These are phyloP conservation scores for Sinocyclocheilus anshuiensis DNA, from an alignment of 2,113 vertebrate genomes.

Conservation along the genomic window DNA sequence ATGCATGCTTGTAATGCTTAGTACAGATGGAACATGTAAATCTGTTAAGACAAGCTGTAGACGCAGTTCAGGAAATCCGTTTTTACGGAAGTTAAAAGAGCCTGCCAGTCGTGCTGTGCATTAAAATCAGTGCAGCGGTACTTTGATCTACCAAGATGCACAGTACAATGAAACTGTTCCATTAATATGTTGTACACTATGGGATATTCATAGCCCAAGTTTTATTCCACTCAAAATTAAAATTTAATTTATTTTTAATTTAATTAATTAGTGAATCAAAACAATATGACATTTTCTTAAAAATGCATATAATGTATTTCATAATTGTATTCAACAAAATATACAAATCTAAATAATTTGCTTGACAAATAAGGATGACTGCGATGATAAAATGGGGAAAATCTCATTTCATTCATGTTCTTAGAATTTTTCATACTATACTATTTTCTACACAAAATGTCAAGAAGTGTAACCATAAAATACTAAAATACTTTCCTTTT, in stretches of 20 bases:
- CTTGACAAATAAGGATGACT: not conserved
- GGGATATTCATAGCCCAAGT: slow-evolving; percentile 8
- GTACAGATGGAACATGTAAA: slow-evolving; percentile 2
- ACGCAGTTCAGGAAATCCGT: not conserved
- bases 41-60: not conserved
- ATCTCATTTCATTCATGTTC: not conserved
- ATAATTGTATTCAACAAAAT: not conserved
- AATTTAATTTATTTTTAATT: not conserved
- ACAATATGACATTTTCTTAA: not conserved
- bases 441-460: not conserved
- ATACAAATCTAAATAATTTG: not conserved
- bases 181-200: not conserved
- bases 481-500: not conserved
- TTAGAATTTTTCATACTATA: not conserved
- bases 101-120: not conserved
- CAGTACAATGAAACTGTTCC: not conserved
- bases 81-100: slow-evolving; percentile 18
- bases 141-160: slow-evolving; percentile 3
- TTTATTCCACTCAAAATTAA: not conserved
- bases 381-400: not conserved
- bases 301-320: not conserved
- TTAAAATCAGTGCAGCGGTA: slow-evolving; percentile 3
- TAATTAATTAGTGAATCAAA: not conserved
- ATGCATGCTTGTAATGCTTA: not conserved
- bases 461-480: not conserved